phyloP scores from a whole-genome alignment of 2,113 vertebrate genomes.

The Plestiodon gilberti region DNA sequence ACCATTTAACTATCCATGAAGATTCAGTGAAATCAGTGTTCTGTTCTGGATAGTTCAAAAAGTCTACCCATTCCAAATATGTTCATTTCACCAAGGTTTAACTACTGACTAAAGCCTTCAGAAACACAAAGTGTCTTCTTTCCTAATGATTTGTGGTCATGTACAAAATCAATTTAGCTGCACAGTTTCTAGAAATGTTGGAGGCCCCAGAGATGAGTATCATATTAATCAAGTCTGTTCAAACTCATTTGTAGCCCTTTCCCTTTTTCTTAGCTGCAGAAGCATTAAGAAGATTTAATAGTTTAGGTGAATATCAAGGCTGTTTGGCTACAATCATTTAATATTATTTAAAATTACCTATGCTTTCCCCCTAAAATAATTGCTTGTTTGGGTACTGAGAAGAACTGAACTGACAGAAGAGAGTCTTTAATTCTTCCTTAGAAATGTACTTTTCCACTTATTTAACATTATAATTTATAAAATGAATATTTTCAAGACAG shows the following conservation, averaged over 20 bases:
- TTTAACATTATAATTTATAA: neutral
- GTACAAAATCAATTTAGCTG: constrained; percentile 75
- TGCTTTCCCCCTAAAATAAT: constrained; percentile 58
- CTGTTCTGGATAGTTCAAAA: constrained; percentile 10
- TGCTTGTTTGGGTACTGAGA: constrained; percentile 16
- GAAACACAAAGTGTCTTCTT: constrained; percentile 58
- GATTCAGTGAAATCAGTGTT: neutral
- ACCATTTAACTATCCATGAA: constrained; percentile 55
- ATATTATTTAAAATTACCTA: constrained; percentile 68
- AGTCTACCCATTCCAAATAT: constrained; percentile 23
- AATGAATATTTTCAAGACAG: neutral
- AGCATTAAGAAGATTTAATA: constrained; percentile 74
- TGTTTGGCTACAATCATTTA: constrained; percentile 74
- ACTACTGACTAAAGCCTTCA: constrained; percentile 60
- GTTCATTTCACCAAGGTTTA: constrained; percentile 51
- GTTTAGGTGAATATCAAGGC: constrained; percentile 65
- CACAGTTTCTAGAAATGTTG: constrained; percentile 75
- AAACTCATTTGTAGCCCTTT: constrained; percentile 67
- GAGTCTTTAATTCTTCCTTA: constrained; percentile 6
- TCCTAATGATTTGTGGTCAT: constrained; percentile 71
- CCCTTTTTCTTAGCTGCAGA: constrained; percentile 43
- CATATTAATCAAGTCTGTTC: constrained; percentile 71
- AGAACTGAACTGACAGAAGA: constrained; percentile 35
- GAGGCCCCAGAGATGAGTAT: constrained; percentile 63
- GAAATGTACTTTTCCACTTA: neutral